Percentiles rank a stretch among this genome's conserved stretches.
These are phyloP conservation scores for Helleia helle DNA, from an alignment of 2,888 invertebrate genomes.

Conservation along the genomic window DNA sequence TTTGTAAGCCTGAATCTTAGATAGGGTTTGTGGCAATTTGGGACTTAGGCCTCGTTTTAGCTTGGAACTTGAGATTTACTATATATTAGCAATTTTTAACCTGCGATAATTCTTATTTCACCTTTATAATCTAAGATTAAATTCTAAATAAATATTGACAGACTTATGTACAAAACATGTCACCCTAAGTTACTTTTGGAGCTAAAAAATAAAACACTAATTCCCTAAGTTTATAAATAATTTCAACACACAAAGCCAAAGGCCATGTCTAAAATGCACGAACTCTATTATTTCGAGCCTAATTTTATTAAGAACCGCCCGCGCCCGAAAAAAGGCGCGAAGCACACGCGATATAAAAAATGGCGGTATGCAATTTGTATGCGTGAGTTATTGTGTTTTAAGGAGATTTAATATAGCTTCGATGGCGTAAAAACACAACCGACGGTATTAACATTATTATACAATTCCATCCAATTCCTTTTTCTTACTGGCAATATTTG, in stretches of 20 bases:
- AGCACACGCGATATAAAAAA: conserved; percentile 75
- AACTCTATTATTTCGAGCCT: conserved; percentile 50
- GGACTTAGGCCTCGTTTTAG: conserved; percentile 14
- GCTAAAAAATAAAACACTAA: no score
- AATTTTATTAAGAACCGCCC: conserved; percentile 73
- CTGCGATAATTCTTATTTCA: background rate
- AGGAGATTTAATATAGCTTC: conserved; percentile 63
- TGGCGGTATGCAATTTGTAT: conserved; percentile 69
- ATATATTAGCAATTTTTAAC: no score
- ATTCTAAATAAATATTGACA: no score
- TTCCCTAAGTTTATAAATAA: no score
- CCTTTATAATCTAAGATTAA: no score
- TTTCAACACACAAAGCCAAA: no score
- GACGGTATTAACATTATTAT: no score
- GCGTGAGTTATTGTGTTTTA: conserved; percentile 72
- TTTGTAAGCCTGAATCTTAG: conserved; percentile 15
- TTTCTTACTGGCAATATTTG: no score
- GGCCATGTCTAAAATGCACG: conserved; percentile 31
- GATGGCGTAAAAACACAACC: background rate
- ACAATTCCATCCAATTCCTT: no score
- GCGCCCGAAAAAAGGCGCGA: conserved; percentile 70
- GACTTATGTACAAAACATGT: no score
- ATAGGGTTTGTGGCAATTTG: conserved; percentile 10
- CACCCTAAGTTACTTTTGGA: no score
- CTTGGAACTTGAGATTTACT: background rate